Percentiles rank a stretch among this genome's conserved stretches.
These are phyloP conservation scores for Lagodon rhomboides DNA, from an alignment of 2,797 vertebrate species.

Conservation along the genomic window DNA sequence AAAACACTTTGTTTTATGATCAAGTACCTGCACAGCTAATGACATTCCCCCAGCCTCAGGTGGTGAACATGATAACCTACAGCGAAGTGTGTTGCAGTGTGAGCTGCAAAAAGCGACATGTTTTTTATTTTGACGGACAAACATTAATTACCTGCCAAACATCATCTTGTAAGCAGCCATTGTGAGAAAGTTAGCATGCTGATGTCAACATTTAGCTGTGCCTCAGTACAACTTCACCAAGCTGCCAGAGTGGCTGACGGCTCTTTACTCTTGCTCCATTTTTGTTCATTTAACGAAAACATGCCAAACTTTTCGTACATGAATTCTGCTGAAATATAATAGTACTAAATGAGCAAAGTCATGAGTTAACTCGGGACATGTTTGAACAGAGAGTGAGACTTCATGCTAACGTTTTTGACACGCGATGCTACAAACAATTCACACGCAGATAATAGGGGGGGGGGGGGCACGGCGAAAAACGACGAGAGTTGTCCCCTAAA, in stretches of 20 bases:
- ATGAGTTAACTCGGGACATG: neutral
- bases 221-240: neutral
- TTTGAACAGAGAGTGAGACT: neutral
- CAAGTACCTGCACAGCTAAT: neutral
- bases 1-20: neutral
- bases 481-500: too few species aligned
- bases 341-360: neutral
- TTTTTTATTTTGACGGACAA: neutral
- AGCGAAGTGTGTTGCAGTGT: too few species aligned
- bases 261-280: neutral
- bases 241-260: neutral
- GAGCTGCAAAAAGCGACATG: neutral
- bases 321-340: neutral
- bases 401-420: neutral
- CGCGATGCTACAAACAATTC: neutral
- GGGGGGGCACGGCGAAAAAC: too few species aligned
- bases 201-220: neutral
- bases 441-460: too few species aligned
- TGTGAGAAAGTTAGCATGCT: conserved; percentile 3
- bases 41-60: neutral
- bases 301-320: neutral
- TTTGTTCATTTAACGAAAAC: neutral
- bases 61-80: neutral
- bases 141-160: neutral
- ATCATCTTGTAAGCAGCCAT: neutral